phyloP scores from a whole-genome alignment of 2,888 invertebrate genomes.

The Leucophenga maculata region DNA sequence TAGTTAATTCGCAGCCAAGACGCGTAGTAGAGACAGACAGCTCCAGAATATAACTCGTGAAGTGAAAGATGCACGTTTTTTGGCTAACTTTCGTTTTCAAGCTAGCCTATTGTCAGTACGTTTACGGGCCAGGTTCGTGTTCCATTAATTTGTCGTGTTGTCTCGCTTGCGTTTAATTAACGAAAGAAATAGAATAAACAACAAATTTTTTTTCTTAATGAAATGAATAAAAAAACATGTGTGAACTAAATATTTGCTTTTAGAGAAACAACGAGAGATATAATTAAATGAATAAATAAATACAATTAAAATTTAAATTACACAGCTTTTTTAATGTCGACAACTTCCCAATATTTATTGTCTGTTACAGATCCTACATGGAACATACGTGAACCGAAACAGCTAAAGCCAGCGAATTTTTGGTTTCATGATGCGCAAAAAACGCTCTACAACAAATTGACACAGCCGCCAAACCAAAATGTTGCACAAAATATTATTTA shows the following conservation, averaged over 20 bases:
- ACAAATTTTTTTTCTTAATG: conserved; percentile 42
- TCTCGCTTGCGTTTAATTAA: conserved; percentile 31
- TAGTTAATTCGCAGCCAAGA: conserved; percentile 44
- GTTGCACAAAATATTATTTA: conserved; percentile 83
- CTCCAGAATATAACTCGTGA: neutral
- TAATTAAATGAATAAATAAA: conserved; percentile 16
- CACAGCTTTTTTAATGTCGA: conserved; percentile 6
- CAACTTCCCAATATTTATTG: neutral
- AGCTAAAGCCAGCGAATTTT: conserved; percentile 50
- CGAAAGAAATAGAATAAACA: conserved; percentile 12
- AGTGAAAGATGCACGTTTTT: conserved; percentile 46
- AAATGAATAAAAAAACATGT: conserved; percentile 39
- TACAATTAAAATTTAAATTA: conserved; percentile 28
- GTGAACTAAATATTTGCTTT: conserved; percentile 29
- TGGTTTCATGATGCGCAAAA: conserved; percentile 64
- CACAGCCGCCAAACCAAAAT: conserved; percentile 64
- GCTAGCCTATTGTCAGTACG: conserved; percentile 45
- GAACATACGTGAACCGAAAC: conserved; percentile 43
- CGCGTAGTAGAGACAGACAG: conserved; percentile 33
- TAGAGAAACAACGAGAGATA: too few relatives aligned
- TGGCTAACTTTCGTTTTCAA: conserved; percentile 48
- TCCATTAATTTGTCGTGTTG: conserved; percentile 34
- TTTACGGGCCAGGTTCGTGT: conserved; percentile 59
- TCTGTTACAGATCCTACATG: conserved; percentile 44
- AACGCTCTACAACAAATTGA: conserved; percentile 61